Evolutionary conservation across 2,888 invertebrate species (phyloP).

Genomic region (Callyntrura guangdongensis): DNA sequence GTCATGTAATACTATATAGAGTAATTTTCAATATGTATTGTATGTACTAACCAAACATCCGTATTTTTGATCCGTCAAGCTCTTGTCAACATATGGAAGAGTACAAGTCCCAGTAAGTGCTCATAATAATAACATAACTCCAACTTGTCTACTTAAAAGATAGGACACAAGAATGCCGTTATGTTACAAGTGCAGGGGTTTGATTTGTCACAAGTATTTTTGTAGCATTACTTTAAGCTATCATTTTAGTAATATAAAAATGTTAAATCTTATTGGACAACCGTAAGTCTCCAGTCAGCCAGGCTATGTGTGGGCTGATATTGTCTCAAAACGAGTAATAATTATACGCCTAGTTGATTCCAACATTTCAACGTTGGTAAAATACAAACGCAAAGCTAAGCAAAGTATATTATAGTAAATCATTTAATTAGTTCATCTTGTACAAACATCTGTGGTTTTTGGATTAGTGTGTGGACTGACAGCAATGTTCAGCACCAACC

Average conservation of each 20-base stretch:
- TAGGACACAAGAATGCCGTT: conserved; percentile 8
- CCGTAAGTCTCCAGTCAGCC: conserved; percentile 32
- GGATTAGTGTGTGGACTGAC: conserved; percentile 5
- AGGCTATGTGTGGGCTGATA: conserved; percentile 29
- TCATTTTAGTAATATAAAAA: conserved; percentile 29
- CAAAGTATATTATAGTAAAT: not conserved
- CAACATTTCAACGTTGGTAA: not conserved
- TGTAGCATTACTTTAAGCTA: conserved; percentile 47
- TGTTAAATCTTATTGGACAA: conserved; percentile 36
- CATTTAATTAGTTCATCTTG: conserved; percentile 24
- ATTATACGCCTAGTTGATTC: conserved; percentile 29
- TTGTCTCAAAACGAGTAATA: not conserved
- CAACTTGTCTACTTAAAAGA: conserved; percentile 39
- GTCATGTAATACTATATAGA: not conserved
- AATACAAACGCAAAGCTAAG: not conserved
- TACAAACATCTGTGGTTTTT: conserved; percentile 48
- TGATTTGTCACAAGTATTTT: conserved; percentile 73
- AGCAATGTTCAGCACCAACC: not conserved
- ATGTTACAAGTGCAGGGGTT: conserved; percentile 51
- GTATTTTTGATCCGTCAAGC: conserved; percentile 73
- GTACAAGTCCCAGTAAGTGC: conserved; percentile 33
- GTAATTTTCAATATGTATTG: not conserved
- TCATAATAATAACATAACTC: conserved; percentile 31
- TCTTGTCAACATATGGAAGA: conserved; percentile 81
- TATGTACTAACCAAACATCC: not conserved